Conservation (phyloP, 2,888 invertebrate genomes). For the Mimumesa dahlbomi region DNA sequence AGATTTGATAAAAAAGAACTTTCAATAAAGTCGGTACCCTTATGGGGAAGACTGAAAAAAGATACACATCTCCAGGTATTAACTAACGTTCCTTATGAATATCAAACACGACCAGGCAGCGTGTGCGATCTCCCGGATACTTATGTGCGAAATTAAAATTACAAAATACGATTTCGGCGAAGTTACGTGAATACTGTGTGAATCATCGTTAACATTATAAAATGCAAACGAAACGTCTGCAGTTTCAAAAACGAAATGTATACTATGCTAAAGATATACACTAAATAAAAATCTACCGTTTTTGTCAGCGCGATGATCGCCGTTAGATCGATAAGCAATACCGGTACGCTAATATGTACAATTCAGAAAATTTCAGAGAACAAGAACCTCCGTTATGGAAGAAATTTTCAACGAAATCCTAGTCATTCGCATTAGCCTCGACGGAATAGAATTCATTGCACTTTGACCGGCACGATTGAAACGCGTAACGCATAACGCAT, state of each 20-base stretch:
- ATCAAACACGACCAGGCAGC: slow-evolving; percentile 16
- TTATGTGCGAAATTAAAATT: slow-evolving; percentile 41
- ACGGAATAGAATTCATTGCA: slow-evolving; percentile 40
- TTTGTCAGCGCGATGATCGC: slow-evolving; percentile 46
- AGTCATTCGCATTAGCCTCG: slow-evolving; percentile 26
- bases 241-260: no score
- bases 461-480: slow-evolving; percentile 5
- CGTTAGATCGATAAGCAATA: slow-evolving; percentile 2
- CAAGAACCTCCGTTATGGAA: slow-evolving; percentile 1
- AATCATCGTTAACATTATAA: slow-evolving; percentile 21
- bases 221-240: slow-evolving; percentile 19
- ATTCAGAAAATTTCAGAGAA: no score
- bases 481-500: no score
- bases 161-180: slow-evolving; percentile 13
- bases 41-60: slow-evolving; percentile 34
- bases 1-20: slow-evolving; percentile 8
- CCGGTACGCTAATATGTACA: not conserved
- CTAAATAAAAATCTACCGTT: slow-evolving; percentile 11
- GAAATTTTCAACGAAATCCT: slow-evolving; percentile 2
- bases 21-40: not conserved
- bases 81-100: slow-evolving; percentile 26
- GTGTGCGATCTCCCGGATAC: slow-evolving; percentile 23
- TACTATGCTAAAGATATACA: not conserved
- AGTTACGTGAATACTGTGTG: slow-evolving; percentile 34
- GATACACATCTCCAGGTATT: slow-evolving; percentile 21